phyloP scores from a whole-genome alignment of 1,140 invertebrate species.

The Drosophila nasuta region DNA sequence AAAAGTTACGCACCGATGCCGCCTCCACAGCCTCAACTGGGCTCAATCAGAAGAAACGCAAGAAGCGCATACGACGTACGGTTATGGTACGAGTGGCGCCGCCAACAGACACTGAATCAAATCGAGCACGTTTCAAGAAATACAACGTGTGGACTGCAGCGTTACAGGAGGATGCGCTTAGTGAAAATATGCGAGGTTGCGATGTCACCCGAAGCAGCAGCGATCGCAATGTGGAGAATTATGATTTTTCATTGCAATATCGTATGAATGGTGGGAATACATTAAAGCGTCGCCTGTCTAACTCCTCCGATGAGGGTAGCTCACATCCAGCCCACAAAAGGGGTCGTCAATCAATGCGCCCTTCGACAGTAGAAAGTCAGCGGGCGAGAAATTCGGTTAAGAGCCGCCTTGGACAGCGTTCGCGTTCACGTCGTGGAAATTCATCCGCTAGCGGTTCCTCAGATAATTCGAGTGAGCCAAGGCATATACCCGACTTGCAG shows the following conservation, averaged over 20 bases:
- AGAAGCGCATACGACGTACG: conserved; percentile 81
- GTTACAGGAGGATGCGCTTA: conserved; percentile 87
- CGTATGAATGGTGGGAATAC: conserved; percentile 69
- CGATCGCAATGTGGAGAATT: conserved; percentile 87
- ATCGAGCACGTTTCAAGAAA: conserved; percentile 85
- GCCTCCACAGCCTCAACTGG: neutral
- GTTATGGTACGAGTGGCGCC: conserved; percentile 85
- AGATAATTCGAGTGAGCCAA: conserved; percentile 67
- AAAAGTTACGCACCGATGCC: conserved; percentile 76
- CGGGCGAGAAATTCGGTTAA: conserved; percentile 41
- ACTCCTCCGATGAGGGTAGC: conserved; percentile 68
- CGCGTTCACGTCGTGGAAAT: conserved; percentile 56
- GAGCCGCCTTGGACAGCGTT: conserved; percentile 54
- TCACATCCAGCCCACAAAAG: conserved; percentile 70
- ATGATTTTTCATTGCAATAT: conserved; percentile 85
- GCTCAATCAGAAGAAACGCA: conserved; percentile 53
- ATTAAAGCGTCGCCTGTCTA: conserved; percentile 80
- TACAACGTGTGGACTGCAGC: conserved; percentile 88
- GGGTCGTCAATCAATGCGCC: conserved; percentile 51
- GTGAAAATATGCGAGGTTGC: conserved; percentile 87
- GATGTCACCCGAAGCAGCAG: conserved; percentile 86
- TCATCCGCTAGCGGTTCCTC: conserved; percentile 75
- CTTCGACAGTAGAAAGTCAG: conserved; percentile 25
- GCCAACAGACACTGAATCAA: conserved; percentile 81
- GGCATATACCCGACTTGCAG: conserved; percentile 85